A percentile compares a stretch with the other conserved stretches of the same genome.
Conservation (phyloP, 1,140 invertebrate genomes). For the Argopecten irradians region DNA sequence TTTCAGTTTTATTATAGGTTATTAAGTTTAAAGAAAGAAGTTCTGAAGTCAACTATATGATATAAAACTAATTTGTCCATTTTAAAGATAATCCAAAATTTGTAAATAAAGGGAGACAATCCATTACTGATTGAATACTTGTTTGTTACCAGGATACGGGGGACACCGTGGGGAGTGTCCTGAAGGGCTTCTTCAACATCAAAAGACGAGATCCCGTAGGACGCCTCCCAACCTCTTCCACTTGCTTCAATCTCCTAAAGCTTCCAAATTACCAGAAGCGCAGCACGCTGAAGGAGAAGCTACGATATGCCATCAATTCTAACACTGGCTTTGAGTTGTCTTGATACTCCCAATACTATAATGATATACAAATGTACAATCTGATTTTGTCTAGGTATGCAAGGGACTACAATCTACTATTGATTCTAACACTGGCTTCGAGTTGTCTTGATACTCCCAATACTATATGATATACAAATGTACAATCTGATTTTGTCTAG, state of each 20-base stretch:
- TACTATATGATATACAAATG: background rate
- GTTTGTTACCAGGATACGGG: constrained; percentile 86
- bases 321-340: constrained; percentile 98
- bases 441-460: constrained; percentile 82
- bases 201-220: constrained; percentile 95
- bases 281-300: constrained; percentile 94
- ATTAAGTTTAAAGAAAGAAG: no score
- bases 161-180: constrained; percentile 96
- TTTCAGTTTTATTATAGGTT: no score
- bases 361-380: no score
- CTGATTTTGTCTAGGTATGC: no score
- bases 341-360: constrained; percentile 56
- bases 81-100: no score
- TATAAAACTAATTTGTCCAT: no score
- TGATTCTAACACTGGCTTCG: constrained; percentile 98
- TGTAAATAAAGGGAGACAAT: no score
- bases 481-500: background rate
- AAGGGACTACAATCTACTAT: constrained; percentile 98
- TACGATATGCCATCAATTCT: constrained; percentile 97
- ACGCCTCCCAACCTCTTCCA: constrained; percentile 97
- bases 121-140: background rate
- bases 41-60: no score
- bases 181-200: constrained; percentile 98
- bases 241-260: constrained; percentile 99
- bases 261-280: constrained; percentile 99